phyloP scores from a whole-genome alignment of 2,113 vertebrate genomes.

The Empidonax alnorum region DNA sequence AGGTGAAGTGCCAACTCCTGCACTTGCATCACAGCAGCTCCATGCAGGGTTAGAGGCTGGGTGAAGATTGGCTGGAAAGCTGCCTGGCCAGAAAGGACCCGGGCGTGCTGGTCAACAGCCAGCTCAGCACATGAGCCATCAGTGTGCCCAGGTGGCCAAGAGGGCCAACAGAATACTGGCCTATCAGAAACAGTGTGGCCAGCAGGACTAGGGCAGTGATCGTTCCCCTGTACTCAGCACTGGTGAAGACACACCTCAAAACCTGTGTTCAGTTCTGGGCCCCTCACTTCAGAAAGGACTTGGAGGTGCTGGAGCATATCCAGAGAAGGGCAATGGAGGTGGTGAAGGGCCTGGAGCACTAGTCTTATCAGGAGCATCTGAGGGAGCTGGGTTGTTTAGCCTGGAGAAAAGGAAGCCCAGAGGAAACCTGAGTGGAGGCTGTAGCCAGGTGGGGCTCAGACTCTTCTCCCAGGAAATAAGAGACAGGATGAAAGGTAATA shows the following conservation, averaged over 20 bases:
- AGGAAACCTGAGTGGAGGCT: not conserved
- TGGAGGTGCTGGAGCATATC: fast-evolving
- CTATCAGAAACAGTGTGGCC: not conserved
- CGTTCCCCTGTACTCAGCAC: not conserved
- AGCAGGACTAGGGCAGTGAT: not conserved
- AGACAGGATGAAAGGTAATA: not conserved
- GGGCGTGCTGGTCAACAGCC: not conserved
- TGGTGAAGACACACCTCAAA: not conserved
- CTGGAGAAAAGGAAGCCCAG: not conserved
- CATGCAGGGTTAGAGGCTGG: fast-evolving
- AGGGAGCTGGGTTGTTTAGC: not conserved
- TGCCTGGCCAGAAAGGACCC: not conserved
- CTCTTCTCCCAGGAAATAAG: not conserved
- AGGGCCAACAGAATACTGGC: not conserved
- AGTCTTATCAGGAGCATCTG: not conserved
- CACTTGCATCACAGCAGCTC: not conserved
- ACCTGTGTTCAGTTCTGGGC: not conserved
- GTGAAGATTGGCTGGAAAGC: not conserved
- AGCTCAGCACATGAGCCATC: not conserved
- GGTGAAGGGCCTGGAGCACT: not conserved
- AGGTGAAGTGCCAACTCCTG: fast-evolving
- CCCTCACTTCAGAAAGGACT: not conserved
- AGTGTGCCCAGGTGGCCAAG: not conserved
- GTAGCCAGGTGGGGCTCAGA: not conserved
- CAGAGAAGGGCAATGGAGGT: not conserved